Base-by-base conservation (phyloP, 2,113 vertebrate genomes). In the Aphelocoma coerulescens region DNA sequence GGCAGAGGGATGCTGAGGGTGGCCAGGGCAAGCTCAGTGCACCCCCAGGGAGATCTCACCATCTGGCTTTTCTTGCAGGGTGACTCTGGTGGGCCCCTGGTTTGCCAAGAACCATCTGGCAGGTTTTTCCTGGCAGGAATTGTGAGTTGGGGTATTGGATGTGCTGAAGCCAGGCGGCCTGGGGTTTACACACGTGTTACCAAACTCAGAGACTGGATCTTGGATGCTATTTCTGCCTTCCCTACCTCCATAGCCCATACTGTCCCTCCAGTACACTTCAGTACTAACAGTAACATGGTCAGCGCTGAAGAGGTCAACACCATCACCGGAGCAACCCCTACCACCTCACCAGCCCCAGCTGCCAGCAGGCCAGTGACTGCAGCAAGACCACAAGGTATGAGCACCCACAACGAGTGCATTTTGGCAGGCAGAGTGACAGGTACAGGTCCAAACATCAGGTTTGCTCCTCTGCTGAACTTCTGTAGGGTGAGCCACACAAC, bases 111-210 rank as follows among this genome's bases (percentile, higher is more conserved):
- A 81, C 97, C 98, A 23, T 98, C 99, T 0, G 99, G 99, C 9
- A 98, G 97, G 93, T 99, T 99, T 90, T 99, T 99, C 94, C 95
- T 99, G 74, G 99, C 99, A 0, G 99, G 99, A 63, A 98, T 99
- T 2, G 99, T 99, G 97, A 99, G 99, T 71, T 99, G 99, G 99
- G 99, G 99, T 2, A 97, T 98, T 1, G 99, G 99, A 48, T 99
- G 99, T 33, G 99, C 98, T 1, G 98, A 99, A 97, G 97, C 99
- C 85, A 98, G 98, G 95, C 97, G 97, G 33, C 99, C 99, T 0
- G 99, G 99, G 1, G 99, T 99, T 81, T 99, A 99, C 33, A 97
- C 99, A 15, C 98, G 98, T 0, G 95, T 99, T 39, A 99, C 99
- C 79, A 97, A 90, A 81, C 98, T 99, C 80, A 96, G 98, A 23